Conservation (phyloP, 2,888 invertebrate species). For the Zhengitettix transpicula region DNA sequence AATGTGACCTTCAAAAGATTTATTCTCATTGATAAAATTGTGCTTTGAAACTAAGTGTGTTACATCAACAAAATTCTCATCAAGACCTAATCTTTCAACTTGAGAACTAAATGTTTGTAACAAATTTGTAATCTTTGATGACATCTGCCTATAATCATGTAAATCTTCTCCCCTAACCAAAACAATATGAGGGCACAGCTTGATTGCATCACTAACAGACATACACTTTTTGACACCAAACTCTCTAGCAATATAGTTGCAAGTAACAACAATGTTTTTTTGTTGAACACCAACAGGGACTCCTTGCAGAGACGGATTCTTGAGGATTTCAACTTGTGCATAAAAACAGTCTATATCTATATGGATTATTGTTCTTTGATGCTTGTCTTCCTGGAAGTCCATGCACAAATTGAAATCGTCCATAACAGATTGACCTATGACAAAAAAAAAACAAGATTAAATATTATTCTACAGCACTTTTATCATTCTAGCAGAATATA, state of each 20-base stretch:
- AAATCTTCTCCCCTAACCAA: conserved; percentile 72
- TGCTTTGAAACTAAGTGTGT: conserved; percentile 36
- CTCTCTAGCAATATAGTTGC: conserved; percentile 65
- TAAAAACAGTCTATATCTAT: conserved; percentile 74
- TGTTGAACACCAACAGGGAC: conserved; percentile 68
- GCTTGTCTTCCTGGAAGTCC: too few species aligned
- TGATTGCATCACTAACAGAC: conserved; percentile 54
- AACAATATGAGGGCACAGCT: conserved; percentile 54
- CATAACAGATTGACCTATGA: not conserved
- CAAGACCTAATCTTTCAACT: conserved; percentile 68
- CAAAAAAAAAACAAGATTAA: not conserved
- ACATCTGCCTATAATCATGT: conserved; percentile 60
- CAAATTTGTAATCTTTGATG: conserved; percentile 54
- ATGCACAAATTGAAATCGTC: not conserved
- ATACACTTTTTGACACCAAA: conserved; percentile 64
- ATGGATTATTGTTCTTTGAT: conserved; percentile 49
- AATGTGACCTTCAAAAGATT: conserved; percentile 15
- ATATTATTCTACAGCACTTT: not conserved
- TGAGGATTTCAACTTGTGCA: conserved; percentile 69
- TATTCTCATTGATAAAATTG: not conserved
- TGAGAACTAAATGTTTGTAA: conserved; percentile 52
- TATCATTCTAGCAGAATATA: too few species aligned
- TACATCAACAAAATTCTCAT: conserved; percentile 73
- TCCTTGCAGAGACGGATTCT: conserved; percentile 45
- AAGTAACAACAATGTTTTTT: conserved; percentile 68